A percentile compares a stretch with the other conserved stretches of the same genome.
phyloP scores from a whole-genome alignment of 2,113 vertebrate species.

The Protobothrops mucrosquamatus region DNA sequence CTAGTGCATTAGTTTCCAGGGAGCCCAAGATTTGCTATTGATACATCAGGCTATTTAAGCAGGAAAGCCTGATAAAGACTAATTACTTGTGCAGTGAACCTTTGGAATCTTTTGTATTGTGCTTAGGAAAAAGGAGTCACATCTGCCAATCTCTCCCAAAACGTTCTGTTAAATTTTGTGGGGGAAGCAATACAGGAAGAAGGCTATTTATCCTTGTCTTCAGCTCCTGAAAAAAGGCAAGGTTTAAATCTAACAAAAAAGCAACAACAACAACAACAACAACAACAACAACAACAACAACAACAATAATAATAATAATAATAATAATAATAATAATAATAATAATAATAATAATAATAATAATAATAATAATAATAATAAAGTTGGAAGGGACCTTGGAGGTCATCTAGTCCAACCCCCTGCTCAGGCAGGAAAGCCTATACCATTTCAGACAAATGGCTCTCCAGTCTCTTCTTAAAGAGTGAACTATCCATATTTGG shows the following conservation, averaged over 20 bases:
- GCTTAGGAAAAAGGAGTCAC: background rate
- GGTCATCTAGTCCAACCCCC: too few relatives aligned
- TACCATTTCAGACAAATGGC: too few relatives aligned
- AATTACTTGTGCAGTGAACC: slow-evolving; percentile 35
- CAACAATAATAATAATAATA: too few relatives aligned
- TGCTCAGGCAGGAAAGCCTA: too few relatives aligned
- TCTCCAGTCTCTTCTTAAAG: too few relatives aligned
- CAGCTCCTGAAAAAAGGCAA: background rate
- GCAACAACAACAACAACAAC: too few relatives aligned
- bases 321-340: too few relatives aligned
- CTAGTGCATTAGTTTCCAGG: slow-evolving; percentile 59
- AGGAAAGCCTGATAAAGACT: slow-evolving; percentile 54
- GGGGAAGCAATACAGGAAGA: background rate
- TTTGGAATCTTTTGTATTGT: slow-evolving; percentile 1
- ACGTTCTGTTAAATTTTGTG: background rate
- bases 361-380: too few relatives aligned
- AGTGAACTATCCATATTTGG: too few relatives aligned
- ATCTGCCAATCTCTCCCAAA: background rate
- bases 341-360: too few relatives aligned
- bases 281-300: too few relatives aligned
- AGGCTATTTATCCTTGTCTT: background rate
- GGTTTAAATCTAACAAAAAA: background rate
- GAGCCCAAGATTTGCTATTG: slow-evolving; percentile 54
- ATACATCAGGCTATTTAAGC: slow-evolving; percentile 50
- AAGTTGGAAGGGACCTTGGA: too few relatives aligned